Percentiles rank a stretch among this genome's conserved stretches.
These are phyloP conservation scores for Cnemophilus loriae DNA, from an alignment of 2,113 vertebrate species.

Conservation along the genomic window DNA sequence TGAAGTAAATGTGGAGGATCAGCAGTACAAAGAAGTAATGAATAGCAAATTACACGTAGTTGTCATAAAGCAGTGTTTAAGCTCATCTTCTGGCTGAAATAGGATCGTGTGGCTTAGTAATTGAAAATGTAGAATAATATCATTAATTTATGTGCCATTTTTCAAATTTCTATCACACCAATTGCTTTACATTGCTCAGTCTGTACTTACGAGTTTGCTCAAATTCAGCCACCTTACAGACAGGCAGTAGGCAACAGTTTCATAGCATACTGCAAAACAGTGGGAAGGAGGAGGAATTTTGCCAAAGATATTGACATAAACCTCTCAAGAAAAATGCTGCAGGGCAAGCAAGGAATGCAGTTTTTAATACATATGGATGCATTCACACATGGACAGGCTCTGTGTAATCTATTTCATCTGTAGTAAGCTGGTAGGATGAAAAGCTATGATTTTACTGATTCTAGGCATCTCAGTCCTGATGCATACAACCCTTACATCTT, in stretches of 20 bases:
- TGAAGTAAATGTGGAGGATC: neutral
- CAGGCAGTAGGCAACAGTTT: neutral
- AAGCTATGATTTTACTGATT: constrained; percentile 22
- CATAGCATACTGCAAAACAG: constrained; percentile 17
- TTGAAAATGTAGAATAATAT: neutral
- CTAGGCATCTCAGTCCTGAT: neutral
- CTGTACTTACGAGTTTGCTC: neutral
- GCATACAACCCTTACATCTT: neutral
- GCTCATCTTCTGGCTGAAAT: neutral
- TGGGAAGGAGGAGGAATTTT: constrained; percentile 12
- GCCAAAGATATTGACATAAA: constrained; percentile 32
- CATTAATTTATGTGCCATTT: neutral
- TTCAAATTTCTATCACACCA: neutral
- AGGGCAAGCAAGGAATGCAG: neutral
- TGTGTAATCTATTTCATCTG: constrained; percentile 1
- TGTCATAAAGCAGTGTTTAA: neutral
- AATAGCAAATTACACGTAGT: neutral
- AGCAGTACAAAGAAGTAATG: neutral
- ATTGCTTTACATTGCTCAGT: neutral
- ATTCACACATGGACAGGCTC: neutral
- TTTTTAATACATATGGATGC: constrained; percentile 14
- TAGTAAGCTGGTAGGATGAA: constrained; percentile 8
- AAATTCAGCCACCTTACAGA: constrained; percentile 16
- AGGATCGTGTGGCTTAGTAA: neutral
- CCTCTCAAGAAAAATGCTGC: constrained; percentile 1